Evolutionary conservation across 2,888 invertebrate species (phyloP).

Genomic region (Scaptomyza polygonia): DNA sequence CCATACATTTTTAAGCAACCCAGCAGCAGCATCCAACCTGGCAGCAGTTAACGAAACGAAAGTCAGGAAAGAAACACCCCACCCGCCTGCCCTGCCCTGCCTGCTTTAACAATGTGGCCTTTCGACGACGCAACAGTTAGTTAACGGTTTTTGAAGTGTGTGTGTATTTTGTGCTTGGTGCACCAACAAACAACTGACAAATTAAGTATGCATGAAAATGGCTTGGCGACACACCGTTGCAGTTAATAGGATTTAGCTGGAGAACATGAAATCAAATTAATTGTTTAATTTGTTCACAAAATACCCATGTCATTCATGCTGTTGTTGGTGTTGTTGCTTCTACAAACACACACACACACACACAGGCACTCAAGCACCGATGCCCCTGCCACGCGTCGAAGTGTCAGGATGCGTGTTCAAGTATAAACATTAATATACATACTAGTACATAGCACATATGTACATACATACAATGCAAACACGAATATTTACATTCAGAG

Average conservation of each 20-base stretch:
- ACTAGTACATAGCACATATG: too few species aligned
- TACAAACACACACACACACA: background rate
- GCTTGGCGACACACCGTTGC: slow-evolving; percentile 42
- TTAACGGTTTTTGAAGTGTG: slow-evolving; percentile 51
- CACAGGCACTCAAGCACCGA: background rate
- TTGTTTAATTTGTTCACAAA: slow-evolving; percentile 74
- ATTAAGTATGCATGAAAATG: slow-evolving; percentile 74
- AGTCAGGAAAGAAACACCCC: slow-evolving; percentile 11
- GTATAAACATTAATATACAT: background rate
- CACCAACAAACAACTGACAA: slow-evolving; percentile 70
- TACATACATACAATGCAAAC: background rate
- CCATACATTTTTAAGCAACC: slow-evolving; percentile 45
- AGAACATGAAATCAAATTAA: slow-evolving; percentile 71
- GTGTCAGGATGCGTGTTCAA: background rate
- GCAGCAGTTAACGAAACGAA: slow-evolving; percentile 23
- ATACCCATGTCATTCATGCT: slow-evolving; percentile 46
- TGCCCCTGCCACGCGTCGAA: background rate
- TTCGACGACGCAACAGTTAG: slow-evolving; percentile 63
- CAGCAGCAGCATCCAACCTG: slow-evolving; percentile 21
- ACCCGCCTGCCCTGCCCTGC: too few species aligned
- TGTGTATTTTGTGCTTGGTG: slow-evolving; percentile 45
- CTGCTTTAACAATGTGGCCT: background rate
- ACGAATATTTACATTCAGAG: slow-evolving; percentile 1
- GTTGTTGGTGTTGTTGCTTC: slow-evolving; percentile 11
- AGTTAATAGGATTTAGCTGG: slow-evolving; percentile 70